These are phyloP conservation scores for Corythucha ciliata DNA, from an alignment of 2,888 invertebrate genomes.

Conservation along the genomic window DNA sequence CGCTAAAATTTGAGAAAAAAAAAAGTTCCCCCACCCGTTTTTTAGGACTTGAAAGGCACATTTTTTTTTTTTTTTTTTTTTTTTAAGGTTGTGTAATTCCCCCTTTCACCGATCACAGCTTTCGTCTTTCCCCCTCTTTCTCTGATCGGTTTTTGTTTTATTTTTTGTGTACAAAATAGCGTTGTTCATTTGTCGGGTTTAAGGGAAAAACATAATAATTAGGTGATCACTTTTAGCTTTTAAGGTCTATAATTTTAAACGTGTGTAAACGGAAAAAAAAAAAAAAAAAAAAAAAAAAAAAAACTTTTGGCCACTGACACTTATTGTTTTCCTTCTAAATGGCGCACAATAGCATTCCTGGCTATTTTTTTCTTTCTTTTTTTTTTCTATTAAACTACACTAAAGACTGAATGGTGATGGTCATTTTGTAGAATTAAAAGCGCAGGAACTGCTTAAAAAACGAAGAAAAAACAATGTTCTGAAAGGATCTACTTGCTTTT, in stretches of 20 bases:
- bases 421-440: conserved; percentile 25
- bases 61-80: conserved; percentile 7
- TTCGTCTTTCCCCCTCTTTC: no score
- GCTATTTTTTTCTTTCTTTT: conserved; percentile 9
- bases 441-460: conserved; percentile 25
- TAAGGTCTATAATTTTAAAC: no score
- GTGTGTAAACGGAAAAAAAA: conserved; percentile 11
- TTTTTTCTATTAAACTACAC: conserved; percentile 20
- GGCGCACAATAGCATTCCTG: neutral
- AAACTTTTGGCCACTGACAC: neutral
- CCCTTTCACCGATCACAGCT: no score
- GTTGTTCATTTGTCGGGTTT: conserved; percentile 18
- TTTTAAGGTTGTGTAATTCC: conserved; percentile 3
- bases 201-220: conserved; percentile 5
- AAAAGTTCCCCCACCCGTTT: neutral
- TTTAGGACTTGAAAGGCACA: neutral
- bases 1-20: neutral
- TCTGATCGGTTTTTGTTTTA: neutral
- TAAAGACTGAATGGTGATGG: conserved; percentile 32
- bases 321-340: neutral
- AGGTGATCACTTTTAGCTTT: no score
- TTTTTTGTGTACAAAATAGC: neutral
- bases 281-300: neutral
- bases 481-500: no score
- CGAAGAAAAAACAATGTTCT: conserved; percentile 37